Percentiles rank a stretch among this genome's conserved stretches.
Conservation (phyloP, 2,113 vertebrate genomes). For the Hiodon tergisus region DNA sequence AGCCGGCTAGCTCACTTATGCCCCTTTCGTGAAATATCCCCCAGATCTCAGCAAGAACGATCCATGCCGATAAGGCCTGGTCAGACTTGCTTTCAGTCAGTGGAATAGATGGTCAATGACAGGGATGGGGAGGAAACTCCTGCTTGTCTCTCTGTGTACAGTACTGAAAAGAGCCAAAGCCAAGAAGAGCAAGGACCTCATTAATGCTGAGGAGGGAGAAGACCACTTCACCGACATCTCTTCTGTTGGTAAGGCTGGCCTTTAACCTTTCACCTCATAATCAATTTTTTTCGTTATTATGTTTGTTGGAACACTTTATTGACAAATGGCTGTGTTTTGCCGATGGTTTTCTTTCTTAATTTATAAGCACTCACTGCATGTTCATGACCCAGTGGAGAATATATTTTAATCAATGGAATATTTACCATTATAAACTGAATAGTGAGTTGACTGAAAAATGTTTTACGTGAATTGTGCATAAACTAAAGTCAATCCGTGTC, state of each 20-base stretch:
- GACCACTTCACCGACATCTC: slow-evolving; percentile 93
- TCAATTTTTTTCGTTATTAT: not conserved
- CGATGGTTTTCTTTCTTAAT: not conserved
- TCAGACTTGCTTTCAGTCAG: not conserved
- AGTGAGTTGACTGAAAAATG: no score
- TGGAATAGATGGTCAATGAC: not conserved
- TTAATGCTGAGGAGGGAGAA: slow-evolving; percentile 89
- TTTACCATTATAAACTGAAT: no score
- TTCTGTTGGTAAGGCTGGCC: slow-evolving; percentile 79
- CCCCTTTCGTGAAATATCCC: no score
- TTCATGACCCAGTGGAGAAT: no score
- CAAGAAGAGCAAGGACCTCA: slow-evolving; percentile 91
- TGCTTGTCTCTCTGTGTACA: slow-evolving; percentile 44
- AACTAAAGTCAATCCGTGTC: no score
- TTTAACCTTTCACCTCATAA: not conserved
- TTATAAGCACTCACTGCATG: no score
- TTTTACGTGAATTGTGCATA: no score
- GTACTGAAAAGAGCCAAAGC: slow-evolving; percentile 81
- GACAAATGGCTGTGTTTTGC: not conserved
- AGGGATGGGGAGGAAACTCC: not conserved
- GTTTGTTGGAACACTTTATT: not conserved
- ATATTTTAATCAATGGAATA: no score
- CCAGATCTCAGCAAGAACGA: no score
- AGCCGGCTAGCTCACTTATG: no score
- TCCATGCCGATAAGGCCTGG: no score